phyloP scores from a whole-genome alignment of 1,140 invertebrate species.

The Drosophila arizonae region DNA sequence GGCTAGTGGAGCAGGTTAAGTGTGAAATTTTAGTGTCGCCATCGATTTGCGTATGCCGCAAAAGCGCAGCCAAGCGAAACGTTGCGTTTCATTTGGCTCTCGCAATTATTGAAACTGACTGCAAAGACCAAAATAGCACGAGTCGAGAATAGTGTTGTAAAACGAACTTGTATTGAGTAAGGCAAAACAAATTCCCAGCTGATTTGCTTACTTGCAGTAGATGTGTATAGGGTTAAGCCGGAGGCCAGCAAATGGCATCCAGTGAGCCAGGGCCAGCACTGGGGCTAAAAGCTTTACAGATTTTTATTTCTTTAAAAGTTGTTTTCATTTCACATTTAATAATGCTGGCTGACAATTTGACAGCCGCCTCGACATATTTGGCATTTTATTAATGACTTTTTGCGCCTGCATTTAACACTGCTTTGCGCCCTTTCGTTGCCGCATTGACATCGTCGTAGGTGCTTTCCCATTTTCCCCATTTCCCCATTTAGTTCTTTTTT shows the following conservation, averaged over 20 bases:
- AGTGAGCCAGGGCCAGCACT: no score
- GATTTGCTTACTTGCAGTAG: not conserved
- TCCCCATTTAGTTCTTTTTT: not conserved
- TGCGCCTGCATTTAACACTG: not conserved
- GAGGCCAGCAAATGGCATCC: no score
- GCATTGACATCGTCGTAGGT: no score
- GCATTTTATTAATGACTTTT: slow-evolving; percentile 38
- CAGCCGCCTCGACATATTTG: slow-evolving; percentile 51
- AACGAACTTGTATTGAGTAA: no score
- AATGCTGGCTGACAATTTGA: slow-evolving; percentile 4
- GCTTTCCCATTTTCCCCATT: not conserved
- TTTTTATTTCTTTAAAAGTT: no score
- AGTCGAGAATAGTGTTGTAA: not conserved
- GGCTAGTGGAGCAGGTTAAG: slow-evolving; percentile 74
- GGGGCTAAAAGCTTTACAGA: no score
- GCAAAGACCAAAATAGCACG: not conserved
- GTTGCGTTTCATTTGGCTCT: slow-evolving; percentile 65
- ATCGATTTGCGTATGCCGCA: slow-evolving; percentile 39
- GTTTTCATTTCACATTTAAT: no score
- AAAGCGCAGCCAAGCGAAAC: slow-evolving; percentile 35
- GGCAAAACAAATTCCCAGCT: no score
- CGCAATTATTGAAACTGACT: slow-evolving; percentile 63
- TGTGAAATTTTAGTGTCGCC: slow-evolving; percentile 58
- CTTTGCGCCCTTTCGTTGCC: not conserved
- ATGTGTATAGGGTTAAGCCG: no score